Conservation (phyloP, 2,797 vertebrate species). For the Danio kyathit region DNA sequence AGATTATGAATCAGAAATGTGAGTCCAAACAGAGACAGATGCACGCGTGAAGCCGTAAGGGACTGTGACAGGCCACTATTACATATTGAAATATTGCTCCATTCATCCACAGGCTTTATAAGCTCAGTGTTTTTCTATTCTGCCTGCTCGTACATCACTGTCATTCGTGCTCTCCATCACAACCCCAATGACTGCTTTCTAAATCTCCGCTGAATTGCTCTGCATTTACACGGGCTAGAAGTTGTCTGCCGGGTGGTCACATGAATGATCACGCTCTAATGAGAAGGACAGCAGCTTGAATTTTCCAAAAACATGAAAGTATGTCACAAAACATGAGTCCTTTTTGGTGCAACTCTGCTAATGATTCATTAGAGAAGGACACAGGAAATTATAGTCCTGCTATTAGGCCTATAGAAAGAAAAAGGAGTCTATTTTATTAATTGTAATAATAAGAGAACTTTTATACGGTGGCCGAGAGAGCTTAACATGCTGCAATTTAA, state of each 20-base stretch:
- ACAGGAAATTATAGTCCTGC: not conserved
- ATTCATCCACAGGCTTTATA: conserved; percentile 49
- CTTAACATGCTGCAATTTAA: no score
- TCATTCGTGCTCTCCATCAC: conserved; percentile 47
- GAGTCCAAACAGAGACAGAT: conserved; percentile 40
- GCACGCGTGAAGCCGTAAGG: conserved; percentile 22
- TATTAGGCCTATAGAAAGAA: not conserved
- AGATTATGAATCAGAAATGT: conserved; percentile 19
- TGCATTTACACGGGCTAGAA: not conserved
- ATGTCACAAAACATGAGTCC: not conserved
- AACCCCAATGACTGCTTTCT: conserved; percentile 30
- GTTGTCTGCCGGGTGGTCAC: conserved; percentile 5
- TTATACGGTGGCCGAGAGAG: no score
- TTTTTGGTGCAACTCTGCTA: not conserved
- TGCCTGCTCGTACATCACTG: conserved; percentile 56
- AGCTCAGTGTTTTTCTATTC: conserved; percentile 56
- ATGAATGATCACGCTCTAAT: not conserved
- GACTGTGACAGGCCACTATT: conserved; percentile 52
- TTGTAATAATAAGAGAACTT: no score
- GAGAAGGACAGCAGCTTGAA: not conserved
- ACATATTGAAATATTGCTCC: conserved; percentile 59
- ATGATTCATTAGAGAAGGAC: not conserved
- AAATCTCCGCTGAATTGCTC: conserved; percentile 42
- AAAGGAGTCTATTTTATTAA: not conserved
- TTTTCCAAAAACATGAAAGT: not conserved